phyloP scores from a whole-genome alignment of 2,888 invertebrate species.

The Cerceris ruficornis region DNA sequence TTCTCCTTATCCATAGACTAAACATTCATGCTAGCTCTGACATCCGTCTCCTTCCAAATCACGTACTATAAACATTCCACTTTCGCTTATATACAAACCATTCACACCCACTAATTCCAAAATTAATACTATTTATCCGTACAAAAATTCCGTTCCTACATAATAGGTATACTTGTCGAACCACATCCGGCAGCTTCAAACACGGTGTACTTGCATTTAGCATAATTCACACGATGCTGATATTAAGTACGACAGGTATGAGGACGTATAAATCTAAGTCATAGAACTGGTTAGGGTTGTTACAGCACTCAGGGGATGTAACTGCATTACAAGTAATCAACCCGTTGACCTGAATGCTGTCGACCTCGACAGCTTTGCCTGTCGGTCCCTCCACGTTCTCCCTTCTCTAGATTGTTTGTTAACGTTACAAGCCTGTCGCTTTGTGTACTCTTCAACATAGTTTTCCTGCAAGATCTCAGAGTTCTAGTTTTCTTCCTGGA shows the following conservation, averaged over 20 bases:
- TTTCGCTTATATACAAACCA: too few species aligned
- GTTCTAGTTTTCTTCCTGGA: conserved; percentile 4
- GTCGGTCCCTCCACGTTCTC: conserved; percentile 34
- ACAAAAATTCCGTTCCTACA: too few species aligned
- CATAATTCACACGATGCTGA: neutral
- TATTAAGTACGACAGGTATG: conserved; percentile 31
- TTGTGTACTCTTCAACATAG: conserved; percentile 52
- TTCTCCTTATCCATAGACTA: too few species aligned
- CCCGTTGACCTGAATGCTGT: conserved; percentile 71
- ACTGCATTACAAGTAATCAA: conserved; percentile 75
- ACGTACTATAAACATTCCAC: too few species aligned
- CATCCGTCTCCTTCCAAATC: too few species aligned
- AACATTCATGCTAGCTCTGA: too few species aligned
- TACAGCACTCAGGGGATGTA: conserved; percentile 69
- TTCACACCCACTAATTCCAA: too few species aligned
- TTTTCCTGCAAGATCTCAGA: conserved; percentile 22
- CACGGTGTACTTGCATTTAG: too few species aligned
- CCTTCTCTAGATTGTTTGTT: conserved; percentile 53
- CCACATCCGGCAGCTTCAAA: too few species aligned
- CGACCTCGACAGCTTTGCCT: conserved; percentile 63
- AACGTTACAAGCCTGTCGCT: conserved; percentile 53
- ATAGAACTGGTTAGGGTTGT: conserved; percentile 59
- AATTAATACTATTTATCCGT: too few species aligned
- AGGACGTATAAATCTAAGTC: conserved; percentile 36
- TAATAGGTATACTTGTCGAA: too few species aligned